phyloP scores from a whole-genome alignment of 2,888 invertebrate species.

The Tridacna gigas region DNA sequence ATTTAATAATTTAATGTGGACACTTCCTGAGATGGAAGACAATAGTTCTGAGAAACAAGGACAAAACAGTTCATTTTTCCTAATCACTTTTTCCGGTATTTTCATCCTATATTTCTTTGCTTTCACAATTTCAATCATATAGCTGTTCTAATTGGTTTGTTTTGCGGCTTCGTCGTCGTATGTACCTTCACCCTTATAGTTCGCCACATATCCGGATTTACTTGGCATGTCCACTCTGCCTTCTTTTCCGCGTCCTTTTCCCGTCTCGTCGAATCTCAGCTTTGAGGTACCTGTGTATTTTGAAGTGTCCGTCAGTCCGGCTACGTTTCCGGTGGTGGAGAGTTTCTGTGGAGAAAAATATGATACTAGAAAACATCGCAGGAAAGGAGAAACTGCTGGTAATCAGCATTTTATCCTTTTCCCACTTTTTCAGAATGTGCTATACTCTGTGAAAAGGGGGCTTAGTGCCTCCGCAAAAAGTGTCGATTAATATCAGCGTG shows the following conservation, averaged over 20 bases:
- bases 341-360: constrained; percentile 49
- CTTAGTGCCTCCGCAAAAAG: too few species aligned
- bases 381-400: too few species aligned
- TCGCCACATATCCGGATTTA: constrained; percentile 73
- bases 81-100: too few species aligned
- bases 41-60: background rate
- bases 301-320: constrained; percentile 73
- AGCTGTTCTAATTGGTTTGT: constrained; percentile 38
- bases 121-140: constrained; percentile 59
- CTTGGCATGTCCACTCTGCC: constrained; percentile 69
- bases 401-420: too few species aligned
- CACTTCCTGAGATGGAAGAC: background rate
- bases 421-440: too few species aligned
- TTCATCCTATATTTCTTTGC: background rate
- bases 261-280: constrained; percentile 76
- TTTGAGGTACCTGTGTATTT: constrained; percentile 77
- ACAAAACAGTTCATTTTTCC: too few species aligned
- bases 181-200: constrained; percentile 72
- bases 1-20: too few species aligned
- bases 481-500: too few species aligned
- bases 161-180: constrained; percentile 54
- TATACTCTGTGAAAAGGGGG: too few species aligned
- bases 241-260: constrained; percentile 75
- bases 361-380: background rate
- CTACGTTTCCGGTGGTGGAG: constrained; percentile 71